These are phyloP conservation scores for Onychostruthus taczanowskii DNA, from an alignment of 2,113 vertebrate species.

Conservation along the genomic window DNA sequence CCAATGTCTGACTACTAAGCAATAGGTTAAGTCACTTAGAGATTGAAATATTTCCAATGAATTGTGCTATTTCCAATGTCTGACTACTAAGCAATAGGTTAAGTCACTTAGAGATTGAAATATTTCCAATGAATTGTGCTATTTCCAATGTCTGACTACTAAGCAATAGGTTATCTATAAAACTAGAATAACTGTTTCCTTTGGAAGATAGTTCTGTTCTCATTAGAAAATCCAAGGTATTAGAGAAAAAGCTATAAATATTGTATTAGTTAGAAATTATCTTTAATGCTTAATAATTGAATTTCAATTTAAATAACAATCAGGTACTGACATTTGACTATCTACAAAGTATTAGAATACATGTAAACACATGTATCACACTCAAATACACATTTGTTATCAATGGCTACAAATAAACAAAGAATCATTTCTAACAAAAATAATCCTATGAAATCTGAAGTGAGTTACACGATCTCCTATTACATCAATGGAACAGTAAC, in stretches of 20 bases:
- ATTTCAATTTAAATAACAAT: background rate
- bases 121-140: background rate
- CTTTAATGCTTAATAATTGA: background rate
- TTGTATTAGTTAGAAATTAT: background rate
- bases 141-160: background rate
- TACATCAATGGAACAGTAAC: background rate
- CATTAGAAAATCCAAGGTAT: background rate
- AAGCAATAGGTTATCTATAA: background rate
- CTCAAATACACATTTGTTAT: background rate
- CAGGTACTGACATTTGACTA: background rate
- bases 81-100: too few species aligned
- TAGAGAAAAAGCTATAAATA: background rate
- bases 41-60: too few species aligned
- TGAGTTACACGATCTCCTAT: background rate
- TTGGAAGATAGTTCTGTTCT: background rate
- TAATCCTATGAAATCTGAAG: background rate
- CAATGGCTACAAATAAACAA: background rate
- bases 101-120: too few species aligned
- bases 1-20: too few species aligned
- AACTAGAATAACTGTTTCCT: background rate
- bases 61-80: too few species aligned
- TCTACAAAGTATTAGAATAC: background rate
- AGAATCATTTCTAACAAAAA: background rate
- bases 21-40: too few species aligned
- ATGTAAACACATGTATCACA: background rate